These are phyloP conservation scores for Caenorhabditis macrosperma DNA, from an alignment of 2,888 invertebrate species.

Conservation along the genomic window DNA sequence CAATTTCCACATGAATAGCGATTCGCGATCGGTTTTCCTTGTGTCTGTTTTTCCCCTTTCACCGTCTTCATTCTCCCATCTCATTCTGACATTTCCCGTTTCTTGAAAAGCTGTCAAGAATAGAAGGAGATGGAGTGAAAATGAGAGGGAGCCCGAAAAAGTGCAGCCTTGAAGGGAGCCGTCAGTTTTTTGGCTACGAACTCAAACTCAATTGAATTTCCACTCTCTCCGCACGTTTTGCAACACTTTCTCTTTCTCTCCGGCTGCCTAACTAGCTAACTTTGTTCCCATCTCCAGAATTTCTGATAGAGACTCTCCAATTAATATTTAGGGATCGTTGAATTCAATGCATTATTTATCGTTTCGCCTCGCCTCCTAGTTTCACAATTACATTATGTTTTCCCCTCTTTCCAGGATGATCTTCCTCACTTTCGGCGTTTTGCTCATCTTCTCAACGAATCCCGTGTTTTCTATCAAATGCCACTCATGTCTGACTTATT, in stretches of 20 bases:
- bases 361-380: neutral
- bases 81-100: constrained; percentile 4
- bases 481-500: constrained; percentile 76
- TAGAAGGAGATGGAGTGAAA: neutral
- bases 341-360: constrained; percentile 30
- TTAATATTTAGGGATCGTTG: constrained; percentile 48
- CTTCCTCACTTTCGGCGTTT: neutral
- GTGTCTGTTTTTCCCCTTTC: neutral
- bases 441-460: constrained; percentile 3
- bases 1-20: constrained; percentile 52
- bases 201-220: constrained; percentile 29
- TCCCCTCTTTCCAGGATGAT: constrained; percentile 18
- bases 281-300: constrained; percentile 39
- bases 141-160: constrained; percentile 17
- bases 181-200: constrained; percentile 3
- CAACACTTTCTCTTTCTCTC: constrained; percentile 6
- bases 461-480: constrained; percentile 63
- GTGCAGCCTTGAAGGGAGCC: constrained; percentile 22
- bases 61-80: constrained; percentile 4
- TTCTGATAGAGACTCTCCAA: constrained; percentile 30
- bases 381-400: constrained; percentile 20
- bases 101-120: neutral
- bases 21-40: constrained; percentile 4
- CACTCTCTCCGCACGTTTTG: constrained; percentile 14
- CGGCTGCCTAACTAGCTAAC: constrained; percentile 24